A percentile compares a stretch with the other conserved stretches of the same genome.
Evolutionary conservation across 2,888 invertebrate genomes (phyloP).

Genomic region (Lissonota sp.): DNA sequence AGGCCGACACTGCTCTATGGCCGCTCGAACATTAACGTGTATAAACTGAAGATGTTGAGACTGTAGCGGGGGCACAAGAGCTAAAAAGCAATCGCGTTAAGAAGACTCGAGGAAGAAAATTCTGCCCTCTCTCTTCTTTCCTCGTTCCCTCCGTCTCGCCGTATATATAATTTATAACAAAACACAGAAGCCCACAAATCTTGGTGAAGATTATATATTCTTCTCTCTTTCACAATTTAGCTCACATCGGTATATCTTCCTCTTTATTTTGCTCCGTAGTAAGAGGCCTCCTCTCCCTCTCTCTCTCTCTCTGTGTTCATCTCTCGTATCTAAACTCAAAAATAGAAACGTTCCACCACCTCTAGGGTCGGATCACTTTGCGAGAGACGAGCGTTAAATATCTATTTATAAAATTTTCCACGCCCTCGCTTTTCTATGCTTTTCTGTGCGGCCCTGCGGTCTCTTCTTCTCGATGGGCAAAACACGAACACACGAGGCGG

Average conservation of each 20-base stretch:
- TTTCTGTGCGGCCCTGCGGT: conserved; percentile 76
- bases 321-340: conserved; percentile 60
- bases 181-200: conserved; percentile 39
- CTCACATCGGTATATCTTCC: background rate
- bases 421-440: conserved; percentile 68
- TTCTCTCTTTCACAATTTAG: conserved; percentile 35
- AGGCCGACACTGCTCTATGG: conserved; percentile 38
- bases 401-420: conserved; percentile 76
- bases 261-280: conserved; percentile 33
- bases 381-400: conserved; percentile 70
- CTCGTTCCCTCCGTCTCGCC: too few species aligned
- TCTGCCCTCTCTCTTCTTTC: too few species aligned
- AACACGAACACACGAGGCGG: too few species aligned
- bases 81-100: background rate
- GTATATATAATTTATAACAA: background rate
- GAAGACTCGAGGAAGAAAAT: conserved; percentile 9
- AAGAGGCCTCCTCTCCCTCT: conserved; percentile 19
- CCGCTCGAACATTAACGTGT: conserved; percentile 53
- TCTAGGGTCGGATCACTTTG: conserved; percentile 78
- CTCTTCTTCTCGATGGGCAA: conserved; percentile 22
- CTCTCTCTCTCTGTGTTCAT: conserved; percentile 47
- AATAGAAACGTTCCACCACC: conserved; percentile 72
- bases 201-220: conserved; percentile 31
- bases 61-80: background rate
- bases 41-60: conserved; percentile 16